Percentiles rank a stretch among this genome's conserved stretches.
Evolutionary conservation across 2,113 vertebrate genomes (phyloP).

Genomic region (Tautogolabrus adspersus): DNA sequence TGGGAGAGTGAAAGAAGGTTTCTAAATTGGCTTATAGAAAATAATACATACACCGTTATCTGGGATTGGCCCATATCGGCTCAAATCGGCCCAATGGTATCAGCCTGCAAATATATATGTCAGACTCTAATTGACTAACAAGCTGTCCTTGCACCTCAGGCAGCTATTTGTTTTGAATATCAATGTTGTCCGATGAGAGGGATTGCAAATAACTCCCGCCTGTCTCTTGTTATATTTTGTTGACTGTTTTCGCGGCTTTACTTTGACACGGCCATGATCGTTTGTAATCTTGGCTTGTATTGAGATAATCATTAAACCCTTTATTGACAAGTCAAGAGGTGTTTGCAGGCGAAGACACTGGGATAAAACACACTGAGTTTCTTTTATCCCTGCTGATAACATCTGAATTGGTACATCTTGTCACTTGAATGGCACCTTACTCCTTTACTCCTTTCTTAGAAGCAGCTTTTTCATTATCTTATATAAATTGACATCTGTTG

Average conservation of each 20-base stretch:
- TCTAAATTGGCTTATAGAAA: too few relatives aligned
- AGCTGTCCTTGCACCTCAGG: slow-evolving; percentile 5
- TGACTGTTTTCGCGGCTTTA: slow-evolving; percentile 17
- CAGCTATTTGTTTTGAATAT: slow-evolving; percentile 40
- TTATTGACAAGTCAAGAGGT: slow-evolving; percentile 1
- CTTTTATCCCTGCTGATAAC: neutral
- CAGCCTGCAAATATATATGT: too few relatives aligned
- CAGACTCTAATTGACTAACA: neutral
- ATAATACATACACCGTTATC: too few relatives aligned
- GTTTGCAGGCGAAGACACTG: neutral
- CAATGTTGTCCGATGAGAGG: slow-evolving; percentile 6
- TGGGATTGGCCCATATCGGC: too few relatives aligned
- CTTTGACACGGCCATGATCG: neutral
- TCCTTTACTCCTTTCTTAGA: slow-evolving; percentile 10
- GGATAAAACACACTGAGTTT: neutral
- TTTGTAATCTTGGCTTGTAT: slow-evolving; percentile 1
- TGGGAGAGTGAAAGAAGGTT: too few relatives aligned
- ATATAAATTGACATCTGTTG: slow-evolving; percentile 33
- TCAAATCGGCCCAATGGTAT: too few relatives aligned
- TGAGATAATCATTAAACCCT: neutral
- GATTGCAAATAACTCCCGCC: slow-evolving; percentile 8
- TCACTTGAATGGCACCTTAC: slow-evolving; percentile 19
- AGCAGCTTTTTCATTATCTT: slow-evolving; percentile 49
- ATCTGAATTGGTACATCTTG: slow-evolving; percentile 9
- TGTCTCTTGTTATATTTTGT: slow-evolving; percentile 28